A percentile compares a stretch with the other conserved stretches of the same genome.
These are phyloP conservation scores for Busseola fusca DNA, from an alignment of 2,888 invertebrate genomes.

Conservation along the genomic window DNA sequence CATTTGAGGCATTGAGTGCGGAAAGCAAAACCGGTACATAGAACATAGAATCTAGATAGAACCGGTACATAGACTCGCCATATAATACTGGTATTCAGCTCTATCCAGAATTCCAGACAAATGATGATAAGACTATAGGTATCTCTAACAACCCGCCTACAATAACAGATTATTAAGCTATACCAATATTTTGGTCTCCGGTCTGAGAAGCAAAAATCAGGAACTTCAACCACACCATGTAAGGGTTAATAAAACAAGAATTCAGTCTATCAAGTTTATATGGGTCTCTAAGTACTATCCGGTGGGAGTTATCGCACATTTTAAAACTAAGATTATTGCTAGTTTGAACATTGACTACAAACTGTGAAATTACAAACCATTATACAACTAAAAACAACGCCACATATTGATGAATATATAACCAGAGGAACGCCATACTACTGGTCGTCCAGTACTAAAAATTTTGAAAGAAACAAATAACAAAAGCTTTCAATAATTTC, in stretches of 20 bases:
- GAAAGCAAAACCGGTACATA: too few species aligned
- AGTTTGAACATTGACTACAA: conserved; percentile 46
- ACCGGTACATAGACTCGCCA: too few species aligned
- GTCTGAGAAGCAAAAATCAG: too few species aligned
- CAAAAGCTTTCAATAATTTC: conserved; percentile 6
- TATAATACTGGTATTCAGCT: background rate
- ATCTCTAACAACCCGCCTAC: background rate
- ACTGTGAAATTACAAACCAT: conserved; percentile 11
- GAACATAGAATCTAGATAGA: too few species aligned
- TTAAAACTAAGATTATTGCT: conserved; percentile 42
- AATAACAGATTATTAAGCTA: background rate
- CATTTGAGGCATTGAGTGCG: too few species aligned
- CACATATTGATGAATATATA: conserved; percentile 11
- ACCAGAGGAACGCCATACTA: conserved; percentile 9
- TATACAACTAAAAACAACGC: conserved; percentile 23
- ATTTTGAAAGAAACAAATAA: background rate
- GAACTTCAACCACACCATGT: background rate
- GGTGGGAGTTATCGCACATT: conserved; percentile 38
- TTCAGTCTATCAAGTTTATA: conserved; percentile 62
- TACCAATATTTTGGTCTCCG: background rate
- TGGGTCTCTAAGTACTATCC: conserved; percentile 42
- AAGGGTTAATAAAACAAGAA: conserved; percentile 27
- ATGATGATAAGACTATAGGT: background rate
- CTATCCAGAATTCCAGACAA: background rate
- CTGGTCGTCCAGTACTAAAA: conserved; percentile 1